These are phyloP conservation scores for Micrasema longulum DNA, from an alignment of 1,140 invertebrate species.

Conservation along the genomic window DNA sequence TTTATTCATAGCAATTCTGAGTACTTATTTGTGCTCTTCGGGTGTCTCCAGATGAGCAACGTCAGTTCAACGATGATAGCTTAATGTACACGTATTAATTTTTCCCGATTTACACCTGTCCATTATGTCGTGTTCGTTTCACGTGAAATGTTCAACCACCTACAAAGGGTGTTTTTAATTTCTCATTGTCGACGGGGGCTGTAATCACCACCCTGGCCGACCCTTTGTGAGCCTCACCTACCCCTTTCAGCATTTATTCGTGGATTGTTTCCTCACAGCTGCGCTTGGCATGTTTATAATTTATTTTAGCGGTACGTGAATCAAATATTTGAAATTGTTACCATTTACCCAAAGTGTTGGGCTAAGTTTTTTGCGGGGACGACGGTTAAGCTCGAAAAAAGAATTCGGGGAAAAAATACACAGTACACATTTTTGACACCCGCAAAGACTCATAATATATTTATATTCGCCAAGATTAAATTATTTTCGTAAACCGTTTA, in stretches of 20 bases:
- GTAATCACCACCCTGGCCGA: background rate
- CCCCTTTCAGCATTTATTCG: conserved; percentile 38
- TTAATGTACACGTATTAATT: too few species aligned
- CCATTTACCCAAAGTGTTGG: conserved; percentile 26
- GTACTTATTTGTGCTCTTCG: too few species aligned
- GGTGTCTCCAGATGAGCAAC: too few species aligned
- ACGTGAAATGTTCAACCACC: background rate
- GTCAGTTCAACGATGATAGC: too few species aligned
- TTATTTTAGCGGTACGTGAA: conserved; percentile 38
- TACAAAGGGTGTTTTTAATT: background rate
- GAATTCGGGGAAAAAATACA: background rate
- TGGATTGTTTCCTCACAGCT: conserved; percentile 31
- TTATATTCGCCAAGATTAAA: too few species aligned
- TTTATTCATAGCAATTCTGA: too few species aligned
- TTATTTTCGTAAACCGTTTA: too few species aligned
- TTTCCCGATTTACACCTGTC: background rate
- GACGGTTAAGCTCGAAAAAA: too few species aligned
- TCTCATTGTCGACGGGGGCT: background rate
- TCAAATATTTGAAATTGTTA: conserved; percentile 41
- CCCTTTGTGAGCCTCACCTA: conserved; percentile 6
- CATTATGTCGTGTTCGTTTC: background rate
- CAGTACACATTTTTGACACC: background rate
- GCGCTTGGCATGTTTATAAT: conserved; percentile 40
- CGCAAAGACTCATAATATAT: too few species aligned
- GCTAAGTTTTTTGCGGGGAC: conserved; percentile 14